A percentile compares a stretch with the other conserved stretches of the same genome.
These are phyloP conservation scores for Aulostomus chinensis DNA, from an alignment of 2,797 vertebrate genomes.

Conservation along the genomic window DNA sequence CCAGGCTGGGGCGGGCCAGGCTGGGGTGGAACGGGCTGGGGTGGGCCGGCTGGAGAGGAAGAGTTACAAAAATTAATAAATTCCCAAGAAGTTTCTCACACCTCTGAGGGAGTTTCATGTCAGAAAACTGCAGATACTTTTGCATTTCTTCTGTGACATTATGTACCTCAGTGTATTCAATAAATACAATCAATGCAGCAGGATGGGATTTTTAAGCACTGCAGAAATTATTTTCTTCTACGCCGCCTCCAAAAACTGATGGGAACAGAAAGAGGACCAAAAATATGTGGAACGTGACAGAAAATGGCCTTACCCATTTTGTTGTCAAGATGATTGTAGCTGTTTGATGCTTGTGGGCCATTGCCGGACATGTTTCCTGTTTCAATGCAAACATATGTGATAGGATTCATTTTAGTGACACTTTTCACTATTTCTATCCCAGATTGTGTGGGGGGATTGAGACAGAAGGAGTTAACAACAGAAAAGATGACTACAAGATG, in stretches of 20 bases:
- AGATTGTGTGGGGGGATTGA: background rate
- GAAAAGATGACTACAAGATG: background rate
- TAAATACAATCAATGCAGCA: no score
- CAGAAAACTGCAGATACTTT: no score
- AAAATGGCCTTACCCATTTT: constrained; percentile 83
- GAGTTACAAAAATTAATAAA: no score
- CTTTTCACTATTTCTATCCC: background rate
- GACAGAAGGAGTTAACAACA: constrained; percentile 6
- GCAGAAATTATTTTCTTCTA: no score
- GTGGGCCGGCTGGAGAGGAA: constrained; percentile 72
- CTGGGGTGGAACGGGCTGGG: constrained; percentile 80
- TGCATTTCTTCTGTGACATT: no score
- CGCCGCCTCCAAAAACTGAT: no score
- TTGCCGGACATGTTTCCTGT: constrained; percentile 79
- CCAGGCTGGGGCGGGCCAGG: constrained; percentile 75
- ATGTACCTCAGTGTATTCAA: no score
- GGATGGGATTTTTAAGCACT: no score
- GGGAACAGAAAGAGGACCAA: background rate
- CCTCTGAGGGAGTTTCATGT: no score
- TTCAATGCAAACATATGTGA: constrained; percentile 52
- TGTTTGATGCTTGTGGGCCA: constrained; percentile 79
- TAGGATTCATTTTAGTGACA: constrained; percentile 21
- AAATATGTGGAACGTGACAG: background rate
- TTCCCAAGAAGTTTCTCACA: no score
- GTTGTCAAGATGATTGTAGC: constrained; percentile 89